Evolutionary conservation across 2,888 invertebrate genomes (phyloP), one percentile per base, ranked within the genome.

Genomic region (Girardia tigrina): DNA sequence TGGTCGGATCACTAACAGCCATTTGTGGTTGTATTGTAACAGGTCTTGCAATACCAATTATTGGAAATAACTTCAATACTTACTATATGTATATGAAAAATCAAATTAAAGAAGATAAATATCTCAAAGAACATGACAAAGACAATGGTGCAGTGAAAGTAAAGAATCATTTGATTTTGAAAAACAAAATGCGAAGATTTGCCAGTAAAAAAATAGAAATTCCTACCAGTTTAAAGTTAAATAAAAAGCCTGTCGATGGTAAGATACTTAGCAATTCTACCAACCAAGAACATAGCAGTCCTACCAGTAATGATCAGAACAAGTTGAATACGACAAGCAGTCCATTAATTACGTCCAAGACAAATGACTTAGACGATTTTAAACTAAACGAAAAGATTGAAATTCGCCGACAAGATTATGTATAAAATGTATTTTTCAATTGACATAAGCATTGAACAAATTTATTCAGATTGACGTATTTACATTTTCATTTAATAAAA

Each of bases 51-150:
- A 77, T 77, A 23, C 77, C 77, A 8, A 77, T 77, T 23, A 77
- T 77, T 77, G 77, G 77, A 16, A 77, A 77, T 29, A 77, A 77
- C 28, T 77, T 77, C 28, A 77, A 77, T 69, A 77, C 77, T 42
- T 77, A 77, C 26, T 77, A 77, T 29, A 77, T 78, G 73, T 77
- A 77, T 36, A 77, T 77, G 77, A 69, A 77, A 36, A 77, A 77
- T 56, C 77, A 77, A 42, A 26, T 77, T 26, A 77, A 77, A 28
- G 76, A 77, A 20, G 73, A 77, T 27, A 77, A 77, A 69, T 77
- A 77, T 77, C 74, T 77, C 23, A 77, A 77, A 29, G 69, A 77
- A 69, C 28, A 78, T 26, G 27, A 56, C 2, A 77, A 71, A 72
- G 77, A 77, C 70, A 28, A 56, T 56, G 56, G n/a, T 20, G 56